Evolutionary conservation across 2,888 invertebrate genomes (phyloP), one percentile per base, ranked within the genome.

Genomic region (Microdon myrmicae): DNA sequence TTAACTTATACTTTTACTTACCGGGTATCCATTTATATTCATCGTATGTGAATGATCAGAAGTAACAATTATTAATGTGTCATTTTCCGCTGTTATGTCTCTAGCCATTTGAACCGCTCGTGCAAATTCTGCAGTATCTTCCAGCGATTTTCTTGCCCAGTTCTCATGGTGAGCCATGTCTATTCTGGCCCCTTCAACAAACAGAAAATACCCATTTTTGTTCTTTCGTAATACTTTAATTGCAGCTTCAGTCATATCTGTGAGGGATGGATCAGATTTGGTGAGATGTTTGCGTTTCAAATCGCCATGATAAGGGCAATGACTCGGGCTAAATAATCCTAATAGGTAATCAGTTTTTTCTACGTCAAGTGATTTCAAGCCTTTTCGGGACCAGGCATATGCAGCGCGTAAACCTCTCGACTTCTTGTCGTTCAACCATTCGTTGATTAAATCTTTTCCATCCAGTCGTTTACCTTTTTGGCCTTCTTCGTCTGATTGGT

Each of bases 21-120:
- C 82, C 31, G 90, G 87, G 74, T 92, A 92, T 0, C 93, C 92
- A 56, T 86, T 87, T 51, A 89, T 84, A 4, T 86, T 85, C 86
- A 92, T 85, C 0, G 89, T 88, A 73, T 92, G 92, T 1, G 90
- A 86, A 71, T 92, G 92, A 76, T 92, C 92, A 1, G 92, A 84
- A 0, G 92, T 91, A 2, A 92, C 93, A 0, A 94, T 84, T 7
- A 94, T 84, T n/a, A 94, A 80, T 0, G 94, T 94, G 17, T 94
- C 90, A 0, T 86, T 81, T 1, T 77, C 76, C 45, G 84, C 80
- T 0, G 89, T 87, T 77, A 88, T 77, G 28, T 83, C 78, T 26
- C 84, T 68, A 0, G 92, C 89, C 32, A 80, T 80, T 71, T 85
- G 78, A 4, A 91, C 83, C 1, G 94, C 89, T 31, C 85, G 84